phyloP scores from a whole-genome alignment of 2,888 invertebrate species.

The Atrina japonica region DNA sequence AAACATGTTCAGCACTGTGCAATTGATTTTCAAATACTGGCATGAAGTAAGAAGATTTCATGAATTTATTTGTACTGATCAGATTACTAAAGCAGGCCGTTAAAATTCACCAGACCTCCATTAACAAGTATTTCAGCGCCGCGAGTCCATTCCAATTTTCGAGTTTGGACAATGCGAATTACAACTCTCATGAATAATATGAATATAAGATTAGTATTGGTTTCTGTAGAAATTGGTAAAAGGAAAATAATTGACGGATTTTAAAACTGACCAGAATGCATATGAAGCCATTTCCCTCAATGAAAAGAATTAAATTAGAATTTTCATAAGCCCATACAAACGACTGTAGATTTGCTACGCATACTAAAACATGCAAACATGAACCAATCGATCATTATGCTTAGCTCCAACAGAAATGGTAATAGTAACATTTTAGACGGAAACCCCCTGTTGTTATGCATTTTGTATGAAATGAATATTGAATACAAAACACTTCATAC shows the following conservation, averaged over 20 bases:
- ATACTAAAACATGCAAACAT: constrained; percentile 25
- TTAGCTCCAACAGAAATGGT: too few species aligned
- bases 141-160: constrained; percentile 67
- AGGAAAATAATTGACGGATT: constrained; percentile 44
- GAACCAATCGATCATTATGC: too few species aligned
- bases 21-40: constrained; percentile 59
- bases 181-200: constrained; percentile 68
- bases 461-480: too few species aligned
- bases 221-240: constrained; percentile 41
- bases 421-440: too few species aligned
- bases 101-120: constrained; percentile 67
- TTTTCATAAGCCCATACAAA: constrained; percentile 45
- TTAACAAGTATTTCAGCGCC: constrained; percentile 63
- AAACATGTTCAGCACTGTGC: constrained; percentile 26
- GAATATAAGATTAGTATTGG: constrained; percentile 62
- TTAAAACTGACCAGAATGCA: constrained; percentile 48
- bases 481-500: too few species aligned
- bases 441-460: too few species aligned
- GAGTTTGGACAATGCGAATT: constrained; percentile 67
- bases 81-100: constrained; percentile 64
- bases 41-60: constrained; percentile 53
- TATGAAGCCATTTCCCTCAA: constrained; percentile 33
- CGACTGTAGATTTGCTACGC: constrained; percentile 37
- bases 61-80: constrained; percentile 66
- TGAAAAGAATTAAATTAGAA: constrained; percentile 48